These are phyloP conservation scores for Synodontis membranacea DNA, from an alignment of 2,113 vertebrate species.

Conservation along the genomic window DNA sequence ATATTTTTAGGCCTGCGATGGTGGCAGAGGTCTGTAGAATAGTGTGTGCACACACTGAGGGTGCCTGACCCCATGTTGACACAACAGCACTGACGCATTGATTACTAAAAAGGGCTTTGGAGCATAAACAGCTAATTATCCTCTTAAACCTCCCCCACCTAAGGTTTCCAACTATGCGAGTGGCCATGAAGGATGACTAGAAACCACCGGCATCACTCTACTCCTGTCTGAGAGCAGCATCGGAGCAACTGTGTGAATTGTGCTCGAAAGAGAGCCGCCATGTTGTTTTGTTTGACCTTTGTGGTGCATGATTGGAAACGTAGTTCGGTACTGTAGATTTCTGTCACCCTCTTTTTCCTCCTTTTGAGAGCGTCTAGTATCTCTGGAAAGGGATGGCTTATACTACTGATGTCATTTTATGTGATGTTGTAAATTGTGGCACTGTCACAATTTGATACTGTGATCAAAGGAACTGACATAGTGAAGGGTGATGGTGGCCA, in stretches of 20 bases:
- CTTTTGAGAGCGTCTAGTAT: conserved; percentile 48
- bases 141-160: conserved; percentile 25
- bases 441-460: conserved; percentile 69
- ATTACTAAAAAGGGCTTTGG: conserved; percentile 40
- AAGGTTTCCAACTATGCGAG: conserved; percentile 58
- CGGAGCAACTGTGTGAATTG: conserved; percentile 32
- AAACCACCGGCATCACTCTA: conserved; percentile 49
- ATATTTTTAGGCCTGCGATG: conserved; percentile 71
- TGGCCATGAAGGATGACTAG: conserved; percentile 66
- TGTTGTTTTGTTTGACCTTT: conserved; percentile 50
- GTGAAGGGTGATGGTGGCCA: conserved; percentile 59
- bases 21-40: conserved; percentile 55
- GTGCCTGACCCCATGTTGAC: conserved; percentile 70
- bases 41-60: conserved; percentile 57
- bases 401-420: conserved; percentile 67
- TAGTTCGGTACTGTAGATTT: conserved; percentile 55
- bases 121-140: conserved; percentile 59
- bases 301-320: conserved; percentile 53
- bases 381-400: conserved; percentile 54
- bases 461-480: conserved; percentile 71
- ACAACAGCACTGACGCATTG: conserved; percentile 55
- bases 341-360: conserved; percentile 34
- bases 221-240: conserved; percentile 27
- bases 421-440: conserved; percentile 68
- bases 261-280: conserved; percentile 13